phyloP scores from a whole-genome alignment of 2,113 vertebrate genomes.

The Sturnus vulgaris region DNA sequence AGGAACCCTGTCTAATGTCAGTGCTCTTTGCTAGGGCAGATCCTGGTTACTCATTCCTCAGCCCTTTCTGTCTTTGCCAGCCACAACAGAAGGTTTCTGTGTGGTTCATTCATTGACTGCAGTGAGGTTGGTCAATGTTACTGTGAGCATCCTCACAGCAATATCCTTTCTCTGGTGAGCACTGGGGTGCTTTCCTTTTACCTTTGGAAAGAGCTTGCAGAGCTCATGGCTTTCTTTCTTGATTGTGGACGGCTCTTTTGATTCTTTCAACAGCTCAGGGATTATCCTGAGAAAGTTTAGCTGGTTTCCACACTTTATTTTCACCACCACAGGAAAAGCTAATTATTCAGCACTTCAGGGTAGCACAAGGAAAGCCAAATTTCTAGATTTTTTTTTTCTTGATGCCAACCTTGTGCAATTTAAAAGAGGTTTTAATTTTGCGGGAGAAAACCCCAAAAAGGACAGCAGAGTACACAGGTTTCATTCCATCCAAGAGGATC shows the following conservation, averaged over 20 bases:
- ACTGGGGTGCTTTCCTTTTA: not conserved
- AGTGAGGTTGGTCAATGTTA: not conserved
- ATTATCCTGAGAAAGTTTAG: not conserved
- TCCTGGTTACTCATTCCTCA: not conserved
- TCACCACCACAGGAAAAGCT: not conserved
- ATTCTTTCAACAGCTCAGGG: not conserved
- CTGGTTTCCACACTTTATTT: not conserved
- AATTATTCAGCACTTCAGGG: not conserved
- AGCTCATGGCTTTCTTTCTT: not conserved
- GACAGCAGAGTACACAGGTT: not conserved
- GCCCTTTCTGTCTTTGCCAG: not conserved
- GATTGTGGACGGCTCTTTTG: not conserved
- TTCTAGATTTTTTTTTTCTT: not conserved
- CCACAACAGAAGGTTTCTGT: not conserved
- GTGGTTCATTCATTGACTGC: not conserved
- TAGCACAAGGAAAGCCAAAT: not conserved
- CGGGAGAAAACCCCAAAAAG: not conserved
- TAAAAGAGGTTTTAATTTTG: not conserved
- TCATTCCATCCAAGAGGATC: not conserved
- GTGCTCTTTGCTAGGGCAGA: not conserved
- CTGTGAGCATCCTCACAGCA: not conserved
- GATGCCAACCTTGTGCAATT: not conserved
- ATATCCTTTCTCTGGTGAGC: not conserved
- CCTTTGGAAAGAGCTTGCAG: not conserved
- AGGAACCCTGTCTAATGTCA: not conserved